phyloP scores from a whole-genome alignment of 2,888 invertebrate genomes.

The Drosophila putrida region DNA sequence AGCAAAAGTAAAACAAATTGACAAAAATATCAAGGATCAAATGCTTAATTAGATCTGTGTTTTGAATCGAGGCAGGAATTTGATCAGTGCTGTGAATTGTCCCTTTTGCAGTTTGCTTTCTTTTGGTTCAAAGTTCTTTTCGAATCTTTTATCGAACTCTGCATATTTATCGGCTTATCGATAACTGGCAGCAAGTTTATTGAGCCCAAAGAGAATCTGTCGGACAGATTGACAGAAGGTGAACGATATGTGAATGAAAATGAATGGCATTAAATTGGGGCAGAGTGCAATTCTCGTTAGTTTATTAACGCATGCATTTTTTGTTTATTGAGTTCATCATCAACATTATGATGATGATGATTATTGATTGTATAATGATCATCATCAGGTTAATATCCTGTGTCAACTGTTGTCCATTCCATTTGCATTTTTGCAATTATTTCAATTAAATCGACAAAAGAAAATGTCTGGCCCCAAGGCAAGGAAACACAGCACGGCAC shows the following conservation, averaged over 20 bases:
- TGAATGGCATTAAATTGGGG: not conserved
- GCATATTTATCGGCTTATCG: too few relatives aligned
- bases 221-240: not conserved
- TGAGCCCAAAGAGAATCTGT: not conserved
- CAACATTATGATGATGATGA: conserved; percentile 3
- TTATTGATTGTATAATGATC: conserved; percentile 27
- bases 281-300: conserved; percentile 4
- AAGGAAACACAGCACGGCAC: not conserved
- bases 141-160: not conserved
- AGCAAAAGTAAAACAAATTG: too few relatives aligned
- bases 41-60: too few relatives aligned
- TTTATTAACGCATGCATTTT: conserved; percentile 9
- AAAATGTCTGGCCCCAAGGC: conserved; percentile 49
- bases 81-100: too few relatives aligned
- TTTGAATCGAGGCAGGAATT: too few relatives aligned
- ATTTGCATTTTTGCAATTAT: conserved; percentile 81
- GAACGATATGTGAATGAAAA: too few relatives aligned
- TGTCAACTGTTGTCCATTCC: conserved; percentile 75
- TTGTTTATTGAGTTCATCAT: conserved; percentile 9
- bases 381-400: conserved; percentile 71
- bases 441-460: conserved; percentile 79
- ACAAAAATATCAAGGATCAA: too few relatives aligned
- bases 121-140: not conserved
- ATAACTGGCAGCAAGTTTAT: not conserved
- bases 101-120: too few relatives aligned